Percentiles rank a stretch among this genome's conserved stretches.
These are phyloP conservation scores for Plutomurus gul DNA, from an alignment of 1,140 invertebrate genomes.

Conservation along the genomic window DNA sequence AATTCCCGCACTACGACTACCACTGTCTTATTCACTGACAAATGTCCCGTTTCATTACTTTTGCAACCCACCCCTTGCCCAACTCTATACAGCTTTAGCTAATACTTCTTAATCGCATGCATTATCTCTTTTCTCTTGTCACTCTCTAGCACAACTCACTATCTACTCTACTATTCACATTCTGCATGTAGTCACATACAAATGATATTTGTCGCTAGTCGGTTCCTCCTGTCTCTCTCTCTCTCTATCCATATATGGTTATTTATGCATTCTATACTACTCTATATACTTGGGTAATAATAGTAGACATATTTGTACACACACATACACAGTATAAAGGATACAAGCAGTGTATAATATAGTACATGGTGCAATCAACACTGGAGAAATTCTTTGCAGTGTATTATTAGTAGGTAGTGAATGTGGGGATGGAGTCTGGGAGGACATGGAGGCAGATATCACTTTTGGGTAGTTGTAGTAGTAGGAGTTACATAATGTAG, in stretches of 20 bases:
- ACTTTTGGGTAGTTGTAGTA: too few relatives aligned
- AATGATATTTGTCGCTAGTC: not conserved
- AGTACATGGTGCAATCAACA: too few relatives aligned
- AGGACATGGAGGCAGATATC: too few relatives aligned
- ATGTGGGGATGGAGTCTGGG: too few relatives aligned
- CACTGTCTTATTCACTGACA: constrained; percentile 28
- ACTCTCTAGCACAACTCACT: not conserved
- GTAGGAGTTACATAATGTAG: too few relatives aligned
- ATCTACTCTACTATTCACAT: not conserved
- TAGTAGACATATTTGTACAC: not conserved
- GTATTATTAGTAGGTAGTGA: too few relatives aligned
- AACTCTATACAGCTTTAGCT: not conserved
- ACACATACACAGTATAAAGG: too few relatives aligned
- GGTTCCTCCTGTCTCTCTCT: not conserved
- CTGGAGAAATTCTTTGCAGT: too few relatives aligned
- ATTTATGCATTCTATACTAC: not conserved
- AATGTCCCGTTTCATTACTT: constrained; percentile 18
- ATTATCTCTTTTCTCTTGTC: not conserved
- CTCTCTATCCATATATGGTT: not conserved
- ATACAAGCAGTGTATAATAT: too few relatives aligned
- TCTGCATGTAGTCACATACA: too few relatives aligned
- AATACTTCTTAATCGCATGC: not conserved
- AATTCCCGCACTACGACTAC: not conserved
- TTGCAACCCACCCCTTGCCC: not conserved
- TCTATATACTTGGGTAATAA: not conserved